Conservation (phyloP, 2,888 invertebrate genomes). For the Ochropacha duplaris region DNA sequence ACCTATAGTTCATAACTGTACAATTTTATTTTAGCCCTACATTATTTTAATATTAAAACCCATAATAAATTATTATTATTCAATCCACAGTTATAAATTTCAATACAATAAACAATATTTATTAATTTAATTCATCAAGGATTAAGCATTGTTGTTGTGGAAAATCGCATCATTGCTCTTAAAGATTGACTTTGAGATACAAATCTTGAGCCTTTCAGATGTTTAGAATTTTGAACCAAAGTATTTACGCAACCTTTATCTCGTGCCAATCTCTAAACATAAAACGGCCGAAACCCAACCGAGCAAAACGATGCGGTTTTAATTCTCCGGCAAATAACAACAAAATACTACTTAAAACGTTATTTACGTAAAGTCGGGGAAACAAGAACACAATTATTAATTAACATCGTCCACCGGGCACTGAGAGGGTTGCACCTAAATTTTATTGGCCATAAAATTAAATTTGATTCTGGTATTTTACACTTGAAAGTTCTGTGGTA, state of each 20-base stretch:
- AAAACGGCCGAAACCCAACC: constrained; percentile 7
- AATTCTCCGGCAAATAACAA: constrained; percentile 38
- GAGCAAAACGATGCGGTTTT: constrained; percentile 31
- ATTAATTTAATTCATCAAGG: too few relatives aligned
- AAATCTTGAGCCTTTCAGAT: too few relatives aligned
- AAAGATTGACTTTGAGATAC: too few relatives aligned
- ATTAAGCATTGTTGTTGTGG: too few relatives aligned
- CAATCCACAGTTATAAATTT: too few relatives aligned
- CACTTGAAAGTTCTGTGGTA: too few relatives aligned
- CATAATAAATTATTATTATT: too few relatives aligned
- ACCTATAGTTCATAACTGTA: background rate
- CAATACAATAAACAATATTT: too few relatives aligned
- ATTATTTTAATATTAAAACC: too few relatives aligned
- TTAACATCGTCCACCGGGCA: constrained; percentile 15
- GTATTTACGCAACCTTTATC: background rate
- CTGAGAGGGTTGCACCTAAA: constrained; percentile 19
- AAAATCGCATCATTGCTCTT: too few relatives aligned
- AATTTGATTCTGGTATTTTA: constrained; percentile 18
- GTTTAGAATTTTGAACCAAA: background rate
- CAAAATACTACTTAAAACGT: constrained; percentile 36
- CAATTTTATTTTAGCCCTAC: too few relatives aligned
- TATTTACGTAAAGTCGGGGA: constrained; percentile 27
- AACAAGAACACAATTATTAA: constrained; percentile 23
- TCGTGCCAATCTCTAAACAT: background rate
- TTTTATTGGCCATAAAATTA: constrained; percentile 35